phyloP scores from a whole-genome alignment of 2,113 vertebrate genomes.

The Gracilinanus agilis region DNA sequence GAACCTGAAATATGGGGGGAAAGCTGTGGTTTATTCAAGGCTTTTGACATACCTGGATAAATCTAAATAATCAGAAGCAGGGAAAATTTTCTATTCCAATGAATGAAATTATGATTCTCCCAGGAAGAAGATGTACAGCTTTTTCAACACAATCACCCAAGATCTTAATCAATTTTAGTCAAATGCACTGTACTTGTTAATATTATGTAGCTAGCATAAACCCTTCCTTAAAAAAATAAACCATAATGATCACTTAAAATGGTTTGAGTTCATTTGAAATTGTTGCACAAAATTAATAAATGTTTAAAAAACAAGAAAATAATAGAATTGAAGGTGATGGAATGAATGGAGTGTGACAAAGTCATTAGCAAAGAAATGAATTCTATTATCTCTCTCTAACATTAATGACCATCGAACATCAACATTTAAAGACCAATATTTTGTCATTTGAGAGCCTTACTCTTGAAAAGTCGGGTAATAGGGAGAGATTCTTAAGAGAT shows the following conservation, averaged over 20 bases:
- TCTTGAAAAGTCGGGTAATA: not conserved
- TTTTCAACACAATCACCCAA: conserved; percentile 9
- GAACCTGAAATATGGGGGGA: not conserved
- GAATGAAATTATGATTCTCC: not conserved
- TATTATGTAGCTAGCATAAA: conserved; percentile 9
- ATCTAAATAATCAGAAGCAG: not conserved
- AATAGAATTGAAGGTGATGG: not conserved
- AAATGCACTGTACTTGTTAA: conserved; percentile 26
- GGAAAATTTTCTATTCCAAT: not conserved
- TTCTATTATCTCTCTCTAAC: not conserved
- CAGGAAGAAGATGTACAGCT: not conserved
- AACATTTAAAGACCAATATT: not conserved
- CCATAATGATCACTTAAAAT: conserved; percentile 8
- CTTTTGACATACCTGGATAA: not conserved
- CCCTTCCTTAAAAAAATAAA: conserved; percentile 41
- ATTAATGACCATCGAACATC: not conserved
- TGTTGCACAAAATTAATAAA: not conserved
- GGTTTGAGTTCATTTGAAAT: not conserved
- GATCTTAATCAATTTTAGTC: not conserved
- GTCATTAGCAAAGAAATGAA: conserved; percentile 25
- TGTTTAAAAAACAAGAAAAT: not conserved
- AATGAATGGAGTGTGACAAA: conserved; percentile 5
- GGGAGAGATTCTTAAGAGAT: not conserved
- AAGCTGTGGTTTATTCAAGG: not conserved
- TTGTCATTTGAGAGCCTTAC: not conserved